phyloP scores from a whole-genome alignment of 1,140 invertebrate genomes.

The Meloidogyne hapla region DNA sequence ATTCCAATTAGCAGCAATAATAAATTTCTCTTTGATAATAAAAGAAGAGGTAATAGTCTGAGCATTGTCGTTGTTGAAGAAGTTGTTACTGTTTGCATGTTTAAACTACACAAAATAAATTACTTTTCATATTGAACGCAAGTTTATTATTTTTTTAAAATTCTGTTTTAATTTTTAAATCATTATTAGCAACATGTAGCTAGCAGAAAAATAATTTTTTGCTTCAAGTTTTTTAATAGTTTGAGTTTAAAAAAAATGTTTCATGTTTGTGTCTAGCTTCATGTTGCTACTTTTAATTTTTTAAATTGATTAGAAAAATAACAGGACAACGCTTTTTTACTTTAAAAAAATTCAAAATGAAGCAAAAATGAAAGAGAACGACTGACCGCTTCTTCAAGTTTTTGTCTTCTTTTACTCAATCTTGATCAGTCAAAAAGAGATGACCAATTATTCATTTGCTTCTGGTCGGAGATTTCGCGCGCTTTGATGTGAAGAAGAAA shows the following conservation, averaged over 20 bases:
- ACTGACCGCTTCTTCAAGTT: not conserved
- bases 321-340: not conserved
- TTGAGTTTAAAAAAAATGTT: too few relatives aligned
- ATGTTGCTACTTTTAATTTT: too few relatives aligned
- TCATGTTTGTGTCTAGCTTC: too few relatives aligned
- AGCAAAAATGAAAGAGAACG: not conserved
- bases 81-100: not conserved
- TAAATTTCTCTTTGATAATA: slow-evolving; percentile 1
- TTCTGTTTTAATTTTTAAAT: too few relatives aligned
- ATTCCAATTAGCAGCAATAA: not conserved
- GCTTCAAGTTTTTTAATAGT: too few relatives aligned
- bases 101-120: not conserved
- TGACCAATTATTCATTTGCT: not conserved
- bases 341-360: not conserved
- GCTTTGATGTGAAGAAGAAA: not conserved
- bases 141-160: too few relatives aligned
- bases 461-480: not conserved
- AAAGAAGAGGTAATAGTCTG: not conserved
- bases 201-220: too few relatives aligned
- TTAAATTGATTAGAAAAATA: too few relatives aligned
- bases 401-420: not conserved
- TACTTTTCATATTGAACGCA: too few relatives aligned
- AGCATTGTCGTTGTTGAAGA: not conserved
- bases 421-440: not conserved
- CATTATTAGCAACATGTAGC: too few relatives aligned